These are phyloP conservation scores for Dermochelys coriacea DNA, from an alignment of 2,797 vertebrate species.

Conservation along the genomic window DNA sequence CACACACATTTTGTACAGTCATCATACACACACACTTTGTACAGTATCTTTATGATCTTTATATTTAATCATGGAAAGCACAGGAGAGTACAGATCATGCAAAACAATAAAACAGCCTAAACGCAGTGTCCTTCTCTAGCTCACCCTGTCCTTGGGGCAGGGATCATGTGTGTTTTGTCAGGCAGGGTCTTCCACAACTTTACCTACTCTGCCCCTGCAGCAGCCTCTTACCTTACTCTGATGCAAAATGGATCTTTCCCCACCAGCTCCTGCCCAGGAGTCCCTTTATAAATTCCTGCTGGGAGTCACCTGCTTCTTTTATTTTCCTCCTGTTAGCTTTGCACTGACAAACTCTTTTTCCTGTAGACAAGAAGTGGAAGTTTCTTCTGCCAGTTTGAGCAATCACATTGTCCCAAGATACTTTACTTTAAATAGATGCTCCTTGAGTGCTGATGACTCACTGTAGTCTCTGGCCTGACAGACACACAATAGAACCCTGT, in stretches of 20 bases:
- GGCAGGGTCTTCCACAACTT: background rate
- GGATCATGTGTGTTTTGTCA: background rate
- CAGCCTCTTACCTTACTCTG: background rate
- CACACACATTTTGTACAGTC: too few species aligned
- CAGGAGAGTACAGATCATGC: background rate
- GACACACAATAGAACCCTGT: background rate
- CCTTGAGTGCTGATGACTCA: background rate
- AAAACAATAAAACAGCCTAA: background rate
- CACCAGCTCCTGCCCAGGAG: background rate
- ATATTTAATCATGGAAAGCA: background rate
- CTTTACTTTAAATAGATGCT: background rate
- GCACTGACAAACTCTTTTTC: background rate
- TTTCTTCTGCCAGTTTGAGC: background rate
- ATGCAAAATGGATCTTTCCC: background rate
- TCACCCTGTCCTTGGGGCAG: background rate
- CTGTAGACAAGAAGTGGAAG: too few species aligned
- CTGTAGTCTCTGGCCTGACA: background rate
- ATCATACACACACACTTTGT: too few species aligned
- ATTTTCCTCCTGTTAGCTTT: background rate
- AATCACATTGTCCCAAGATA: background rate
- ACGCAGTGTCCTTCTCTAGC: background rate
- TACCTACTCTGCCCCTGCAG: background rate
- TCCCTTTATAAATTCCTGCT: background rate
- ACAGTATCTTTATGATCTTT: background rate
- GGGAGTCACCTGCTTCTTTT: background rate